phyloP scores from a whole-genome alignment of 2,888 invertebrate species.

The Caenorhabditis sp. region DNA sequence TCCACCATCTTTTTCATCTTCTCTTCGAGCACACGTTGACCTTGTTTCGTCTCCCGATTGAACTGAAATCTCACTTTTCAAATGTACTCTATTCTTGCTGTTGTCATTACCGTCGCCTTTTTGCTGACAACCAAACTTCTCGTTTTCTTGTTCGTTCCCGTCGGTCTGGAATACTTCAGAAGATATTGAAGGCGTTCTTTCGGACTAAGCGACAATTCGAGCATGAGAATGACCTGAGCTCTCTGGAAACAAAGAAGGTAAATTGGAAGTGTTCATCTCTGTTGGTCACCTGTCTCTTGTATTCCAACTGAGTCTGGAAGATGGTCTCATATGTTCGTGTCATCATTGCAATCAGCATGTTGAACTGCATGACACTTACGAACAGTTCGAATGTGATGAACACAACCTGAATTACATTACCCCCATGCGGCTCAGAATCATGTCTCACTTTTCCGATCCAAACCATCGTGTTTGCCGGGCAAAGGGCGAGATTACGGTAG shows the following conservation, averaged over 20 bases:
- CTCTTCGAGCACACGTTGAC: constrained; percentile 52
- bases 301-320: constrained; percentile 95
- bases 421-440: no score
- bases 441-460: constrained; percentile 66
- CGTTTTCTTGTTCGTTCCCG: constrained; percentile 76
- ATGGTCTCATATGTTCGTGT: constrained; percentile 94
- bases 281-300: constrained; percentile 84
- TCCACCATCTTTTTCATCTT: constrained; percentile 55
- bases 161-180: constrained; percentile 93
- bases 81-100: no score
- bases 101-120: constrained; percentile 51
- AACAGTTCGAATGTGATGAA: constrained; percentile 98
- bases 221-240: constrained; percentile 91
- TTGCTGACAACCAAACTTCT: constrained; percentile 77
- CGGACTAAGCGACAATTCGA: constrained; percentile 94
- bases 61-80: constrained; percentile 14
- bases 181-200: constrained; percentile 86
- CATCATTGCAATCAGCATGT: constrained; percentile 99
- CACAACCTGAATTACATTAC: constrained; percentile 82
- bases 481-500: constrained; percentile 63
- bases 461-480: constrained; percentile 58
- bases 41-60: constrained; percentile 47
- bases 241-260: no score
- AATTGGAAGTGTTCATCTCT: no score
- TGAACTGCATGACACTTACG: constrained; percentile 93